A percentile compares a stretch with the other conserved stretches of the same genome.
Conservation (phyloP, 2,888 invertebrate species). For the Mimumesa dahlbomi region DNA sequence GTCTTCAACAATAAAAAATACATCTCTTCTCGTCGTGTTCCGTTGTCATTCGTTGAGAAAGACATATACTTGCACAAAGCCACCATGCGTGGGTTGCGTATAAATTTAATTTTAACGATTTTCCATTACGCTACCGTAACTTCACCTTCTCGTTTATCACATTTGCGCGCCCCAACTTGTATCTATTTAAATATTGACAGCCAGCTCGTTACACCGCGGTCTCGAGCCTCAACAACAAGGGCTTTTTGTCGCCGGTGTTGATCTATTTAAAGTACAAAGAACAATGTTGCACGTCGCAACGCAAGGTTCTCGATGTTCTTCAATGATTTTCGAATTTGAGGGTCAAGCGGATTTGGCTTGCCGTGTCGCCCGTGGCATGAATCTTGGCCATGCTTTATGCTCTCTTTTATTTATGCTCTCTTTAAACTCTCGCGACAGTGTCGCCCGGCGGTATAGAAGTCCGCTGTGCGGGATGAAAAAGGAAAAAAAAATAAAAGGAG, state of each 20-base stretch:
- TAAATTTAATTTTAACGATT: too few species aligned
- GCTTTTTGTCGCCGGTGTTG: not conserved
- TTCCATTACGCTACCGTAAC: too few species aligned
- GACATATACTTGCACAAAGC: too few species aligned
- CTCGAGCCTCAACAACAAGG: not conserved
- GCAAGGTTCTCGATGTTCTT: conserved; percentile 14
- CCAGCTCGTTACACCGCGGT: not conserved
- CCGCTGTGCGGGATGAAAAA: not conserved
- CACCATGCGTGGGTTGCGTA: too few species aligned
- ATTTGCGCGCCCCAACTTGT: too few species aligned
- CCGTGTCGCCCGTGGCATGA: not conserved
- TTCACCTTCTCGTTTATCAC: too few species aligned
- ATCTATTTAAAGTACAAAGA: conserved; percentile 34
- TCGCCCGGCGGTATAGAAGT: not conserved
- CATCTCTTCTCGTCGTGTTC: too few species aligned
- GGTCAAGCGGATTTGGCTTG: conserved; percentile 36
- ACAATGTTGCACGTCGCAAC: conserved; percentile 14
- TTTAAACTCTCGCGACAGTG: conserved; percentile 20
- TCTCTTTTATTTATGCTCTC: conserved; percentile 55
- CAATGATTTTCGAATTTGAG: conserved; percentile 36
- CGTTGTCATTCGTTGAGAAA: too few species aligned
- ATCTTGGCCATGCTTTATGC: not conserved
- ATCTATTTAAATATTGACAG: too few species aligned
- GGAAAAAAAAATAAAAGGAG: not conserved
- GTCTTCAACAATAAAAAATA: too few species aligned